Evolutionary conservation across 2,113 vertebrate species (phyloP), one percentile per base, ranked within the genome.

Genomic region (Malurus cyaneus): DNA sequence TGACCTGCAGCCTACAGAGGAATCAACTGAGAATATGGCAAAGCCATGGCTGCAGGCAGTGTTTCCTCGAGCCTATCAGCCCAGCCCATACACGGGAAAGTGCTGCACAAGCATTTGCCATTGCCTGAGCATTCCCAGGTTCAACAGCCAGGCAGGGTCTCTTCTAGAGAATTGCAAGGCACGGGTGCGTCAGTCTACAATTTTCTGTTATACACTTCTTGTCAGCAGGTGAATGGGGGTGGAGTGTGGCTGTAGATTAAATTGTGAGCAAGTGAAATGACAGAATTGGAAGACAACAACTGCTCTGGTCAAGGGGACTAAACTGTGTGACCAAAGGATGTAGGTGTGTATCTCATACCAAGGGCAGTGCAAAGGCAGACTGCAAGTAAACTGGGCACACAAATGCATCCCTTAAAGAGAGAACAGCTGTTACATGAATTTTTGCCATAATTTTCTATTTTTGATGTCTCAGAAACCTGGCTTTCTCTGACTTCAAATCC

Each of bases 111-210:
- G 31, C 14, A 18, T 28, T 79, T 14, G 29, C 26, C 2, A 3
- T 1, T 2, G 29, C 18, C 47, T 9, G 64, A 82, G 70, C 42
- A 8, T 9, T 50, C n/a, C 25, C 44, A 56, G 18, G 41, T 9
- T 52, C 53, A 24, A 12, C 28, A 26, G 6, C 4, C 61, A 32
- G n/a, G 57, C 3, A 3, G 53, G 13, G 28, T 26, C 56, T 25
- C 19, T 59, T 28, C 8, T 13, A 50, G 34, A 53, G 34, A 66
- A 42, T 4, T 17, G 13, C 24, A 31, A 20, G 1, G 26, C 0
- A 0, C 3, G 2, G 31, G 26, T 42, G 23, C 14, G 2, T 11
- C 18, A 11, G 16, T 26, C 49, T 49, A 36, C 9, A 19, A 10
- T 21, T 14, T 78, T 53, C 44, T 90, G 32, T 12, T 29, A 15